These are phyloP conservation scores for Tenualosa ilisha DNA, from an alignment of 2,797 vertebrate species.

Conservation along the genomic window DNA sequence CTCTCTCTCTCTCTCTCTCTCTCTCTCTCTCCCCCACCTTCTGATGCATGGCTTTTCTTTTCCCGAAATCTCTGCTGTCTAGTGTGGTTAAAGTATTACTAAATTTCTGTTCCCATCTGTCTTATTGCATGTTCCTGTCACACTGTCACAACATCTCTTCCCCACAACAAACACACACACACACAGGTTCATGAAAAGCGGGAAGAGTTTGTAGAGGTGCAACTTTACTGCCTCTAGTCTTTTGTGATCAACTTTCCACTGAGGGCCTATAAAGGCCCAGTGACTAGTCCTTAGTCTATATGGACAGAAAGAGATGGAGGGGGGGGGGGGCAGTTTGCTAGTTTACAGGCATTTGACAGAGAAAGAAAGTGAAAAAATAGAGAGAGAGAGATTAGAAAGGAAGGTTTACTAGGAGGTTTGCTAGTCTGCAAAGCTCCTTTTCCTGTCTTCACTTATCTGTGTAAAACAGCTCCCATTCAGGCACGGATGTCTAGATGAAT, in stretches of 20 bases:
- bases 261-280: too few relatives aligned
- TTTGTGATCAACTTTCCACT: too few relatives aligned
- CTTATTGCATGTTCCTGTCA: neutral
- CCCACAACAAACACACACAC: too few relatives aligned
- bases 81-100: neutral
- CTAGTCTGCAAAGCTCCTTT: neutral
- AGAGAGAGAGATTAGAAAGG: neutral
- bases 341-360: neutral
- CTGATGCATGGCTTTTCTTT: too few relatives aligned
- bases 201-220: too few relatives aligned
- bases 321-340: neutral
- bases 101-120: too few relatives aligned
- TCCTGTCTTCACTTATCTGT: conserved; percentile 14
- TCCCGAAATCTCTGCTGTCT: neutral
- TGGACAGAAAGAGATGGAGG: neutral
- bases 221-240: too few relatives aligned
- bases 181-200: too few relatives aligned
- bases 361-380: neutral
- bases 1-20: too few relatives aligned
- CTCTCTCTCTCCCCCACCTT: neutral
- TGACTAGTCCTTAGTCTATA: too few relatives aligned
- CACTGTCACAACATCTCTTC: neutral
- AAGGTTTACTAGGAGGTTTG: too few relatives aligned
- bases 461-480: neutral
- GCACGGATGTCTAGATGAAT: neutral